Percentiles rank a stretch among this genome's conserved stretches.
Evolutionary conservation across 2,797 vertebrate genomes (phyloP).

Genomic region (Glyptemys insculpta): DNA sequence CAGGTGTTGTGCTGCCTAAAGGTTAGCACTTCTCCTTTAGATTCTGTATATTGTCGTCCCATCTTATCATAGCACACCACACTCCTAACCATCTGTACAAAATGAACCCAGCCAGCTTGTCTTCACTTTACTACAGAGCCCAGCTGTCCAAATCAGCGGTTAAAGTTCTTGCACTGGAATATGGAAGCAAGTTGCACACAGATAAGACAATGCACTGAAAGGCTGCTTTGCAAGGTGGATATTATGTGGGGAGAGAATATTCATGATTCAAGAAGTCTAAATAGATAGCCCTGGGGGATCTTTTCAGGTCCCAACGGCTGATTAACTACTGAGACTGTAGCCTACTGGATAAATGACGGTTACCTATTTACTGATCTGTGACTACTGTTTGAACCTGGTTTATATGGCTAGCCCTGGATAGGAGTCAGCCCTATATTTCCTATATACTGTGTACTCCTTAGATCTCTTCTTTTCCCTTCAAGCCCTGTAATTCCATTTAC

Average conservation of each 20-base stretch:
- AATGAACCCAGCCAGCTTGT: background rate
- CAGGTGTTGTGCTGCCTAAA: background rate
- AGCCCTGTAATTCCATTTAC: background rate
- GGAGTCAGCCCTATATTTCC: background rate
- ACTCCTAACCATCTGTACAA: background rate
- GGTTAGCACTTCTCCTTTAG: background rate
- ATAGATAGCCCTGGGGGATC: background rate
- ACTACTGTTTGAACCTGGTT: background rate
- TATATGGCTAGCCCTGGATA: background rate
- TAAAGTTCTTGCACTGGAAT: background rate
- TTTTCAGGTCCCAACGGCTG: background rate
- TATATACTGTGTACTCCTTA: background rate
- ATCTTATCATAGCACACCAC: background rate
- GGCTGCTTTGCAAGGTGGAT: background rate
- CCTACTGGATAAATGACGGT: background rate
- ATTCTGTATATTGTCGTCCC: background rate
- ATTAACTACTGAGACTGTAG: background rate
- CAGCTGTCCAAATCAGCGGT: background rate
- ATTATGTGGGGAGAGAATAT: background rate
- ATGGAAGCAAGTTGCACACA: background rate
- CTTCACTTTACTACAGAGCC: background rate
- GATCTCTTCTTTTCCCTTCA: background rate
- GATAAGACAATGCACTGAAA: fast-evolving
- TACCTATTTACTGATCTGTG: background rate
- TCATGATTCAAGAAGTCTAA: background rate